Evolutionary conservation across 2,888 invertebrate genomes (phyloP).

Genomic region (Cerastis rubricosa): DNA sequence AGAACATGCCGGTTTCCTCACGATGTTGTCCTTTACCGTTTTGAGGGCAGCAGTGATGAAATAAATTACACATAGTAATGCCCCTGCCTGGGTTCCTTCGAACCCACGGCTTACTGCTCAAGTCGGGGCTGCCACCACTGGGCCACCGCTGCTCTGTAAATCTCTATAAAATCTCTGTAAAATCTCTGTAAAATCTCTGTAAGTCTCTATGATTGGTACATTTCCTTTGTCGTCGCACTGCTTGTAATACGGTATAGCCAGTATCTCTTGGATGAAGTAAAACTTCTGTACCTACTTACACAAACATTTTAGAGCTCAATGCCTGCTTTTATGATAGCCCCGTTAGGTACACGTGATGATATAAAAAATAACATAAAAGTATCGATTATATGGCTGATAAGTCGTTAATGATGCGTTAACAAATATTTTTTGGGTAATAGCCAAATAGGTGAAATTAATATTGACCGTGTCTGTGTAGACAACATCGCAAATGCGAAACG

Average conservation of each 20-base stretch:
- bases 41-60: no score
- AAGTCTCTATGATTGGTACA: no score
- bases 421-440: slow-evolving; percentile 37
- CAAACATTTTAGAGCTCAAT: neutral
- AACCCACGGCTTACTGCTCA: no score
- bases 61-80: no score
- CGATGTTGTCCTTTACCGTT: no score
- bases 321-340: slow-evolving; percentile 32
- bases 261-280: neutral
- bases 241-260: neutral
- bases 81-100: no score
- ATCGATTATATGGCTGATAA: slow-evolving; percentile 45
- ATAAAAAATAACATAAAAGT: slow-evolving; percentile 45
- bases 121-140: no score
- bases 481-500: neutral
- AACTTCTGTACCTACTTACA: slow-evolving; percentile 22
- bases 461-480: slow-evolving; percentile 1
- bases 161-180: no score
- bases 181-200: no score
- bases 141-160: no score
- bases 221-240: neutral
- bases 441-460: slow-evolving; percentile 51
- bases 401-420: slow-evolving; percentile 42
- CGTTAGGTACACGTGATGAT: slow-evolving; percentile 50
- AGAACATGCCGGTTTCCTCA: no score